Conservation (phyloP, 53 echinoderm and acorn worm species). For the Echinarachnius parma region DNA sequence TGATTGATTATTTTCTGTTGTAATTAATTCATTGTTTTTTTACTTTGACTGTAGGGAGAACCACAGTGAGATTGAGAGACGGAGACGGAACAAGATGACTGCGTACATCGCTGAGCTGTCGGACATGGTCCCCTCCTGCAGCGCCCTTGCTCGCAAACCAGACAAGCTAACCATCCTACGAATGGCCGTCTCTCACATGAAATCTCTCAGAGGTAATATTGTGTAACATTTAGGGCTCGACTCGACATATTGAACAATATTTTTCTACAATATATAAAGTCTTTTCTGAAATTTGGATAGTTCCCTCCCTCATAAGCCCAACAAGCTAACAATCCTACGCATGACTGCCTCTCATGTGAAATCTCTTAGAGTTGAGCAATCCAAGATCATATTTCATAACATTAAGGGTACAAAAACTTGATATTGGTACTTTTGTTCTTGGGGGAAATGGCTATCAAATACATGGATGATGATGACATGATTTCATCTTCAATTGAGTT, state of each 20-base stretch:
- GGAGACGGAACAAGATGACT: slow-evolving; percentile 97
- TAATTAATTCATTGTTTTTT: slow-evolving; percentile 10
- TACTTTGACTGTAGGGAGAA: slow-evolving; percentile 70
- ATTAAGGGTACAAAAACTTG: too few relatives aligned
- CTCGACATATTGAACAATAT: too few relatives aligned
- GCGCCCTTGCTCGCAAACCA: slow-evolving; percentile 95
- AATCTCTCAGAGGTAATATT: slow-evolving; percentile 90
- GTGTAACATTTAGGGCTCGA: neutral
- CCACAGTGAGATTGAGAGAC: slow-evolving; percentile 96
- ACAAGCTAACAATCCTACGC: slow-evolving; percentile 91
- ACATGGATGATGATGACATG: too few relatives aligned
- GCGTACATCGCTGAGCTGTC: slow-evolving; percentile 98
- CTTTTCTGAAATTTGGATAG: too few relatives aligned
- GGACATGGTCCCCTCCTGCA: slow-evolving; percentile 99
- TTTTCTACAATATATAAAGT: too few relatives aligned
- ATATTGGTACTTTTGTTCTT: too few relatives aligned
- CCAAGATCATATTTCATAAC: too few relatives aligned
- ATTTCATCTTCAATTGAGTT: too few relatives aligned
- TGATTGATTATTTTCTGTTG: too few relatives aligned
- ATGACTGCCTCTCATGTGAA: slow-evolving; percentile 99
- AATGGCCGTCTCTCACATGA: slow-evolving; percentile 99
- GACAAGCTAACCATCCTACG: slow-evolving; percentile 95
- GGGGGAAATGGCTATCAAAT: too few relatives aligned
- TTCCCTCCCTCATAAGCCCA: slow-evolving; percentile 92
- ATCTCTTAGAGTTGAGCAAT: slow-evolving; percentile 89